phyloP scores from a whole-genome alignment of 2,797 vertebrate species.

The Odontamblyopus rebecca region DNA sequence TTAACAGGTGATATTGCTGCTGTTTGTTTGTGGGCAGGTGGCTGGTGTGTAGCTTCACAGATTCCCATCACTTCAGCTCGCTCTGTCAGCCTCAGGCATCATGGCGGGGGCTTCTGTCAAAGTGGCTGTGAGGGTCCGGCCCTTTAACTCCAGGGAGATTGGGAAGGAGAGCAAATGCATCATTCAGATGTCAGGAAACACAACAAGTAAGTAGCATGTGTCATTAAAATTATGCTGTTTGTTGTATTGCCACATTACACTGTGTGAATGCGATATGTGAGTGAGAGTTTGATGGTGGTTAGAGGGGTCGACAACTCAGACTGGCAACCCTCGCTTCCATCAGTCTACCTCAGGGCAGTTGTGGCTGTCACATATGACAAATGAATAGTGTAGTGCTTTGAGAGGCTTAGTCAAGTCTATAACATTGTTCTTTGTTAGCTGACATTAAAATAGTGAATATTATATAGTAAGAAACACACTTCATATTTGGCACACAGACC shows the following conservation, averaged over 20 bases:
- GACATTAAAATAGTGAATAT: neutral
- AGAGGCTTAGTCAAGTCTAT: no score
- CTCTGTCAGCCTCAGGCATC: conserved; percentile 33
- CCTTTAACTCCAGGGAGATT: conserved; percentile 96
- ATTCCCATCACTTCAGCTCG: conserved; percentile 44
- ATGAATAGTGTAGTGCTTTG: no score
- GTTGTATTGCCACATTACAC: neutral
- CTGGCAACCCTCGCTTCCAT: no score
- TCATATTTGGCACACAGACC: neutral
- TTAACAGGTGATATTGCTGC: neutral
- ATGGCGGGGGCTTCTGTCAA: conserved; percentile 97
- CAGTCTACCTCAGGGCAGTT: no score
- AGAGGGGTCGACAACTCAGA: no score
- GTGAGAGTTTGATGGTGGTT: no score
- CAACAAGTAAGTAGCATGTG: conserved; percentile 88
- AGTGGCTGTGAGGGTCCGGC: conserved; percentile 95
- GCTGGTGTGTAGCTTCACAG: conserved; percentile 50
- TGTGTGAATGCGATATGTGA: neutral
- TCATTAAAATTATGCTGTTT: neutral
- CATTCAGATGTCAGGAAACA: conserved; percentile 97
- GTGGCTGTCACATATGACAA: no score
- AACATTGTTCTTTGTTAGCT: neutral
- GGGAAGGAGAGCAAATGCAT: conserved; percentile 96
- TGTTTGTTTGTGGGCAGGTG: conserved; percentile 55
- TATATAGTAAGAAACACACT: neutral